Evolutionary conservation across 30 jellyfish, hydroid and myxozoan species (phyloP), one percentile per base, ranked within the genome.

Genomic region (Hydractinia echinata): DNA sequence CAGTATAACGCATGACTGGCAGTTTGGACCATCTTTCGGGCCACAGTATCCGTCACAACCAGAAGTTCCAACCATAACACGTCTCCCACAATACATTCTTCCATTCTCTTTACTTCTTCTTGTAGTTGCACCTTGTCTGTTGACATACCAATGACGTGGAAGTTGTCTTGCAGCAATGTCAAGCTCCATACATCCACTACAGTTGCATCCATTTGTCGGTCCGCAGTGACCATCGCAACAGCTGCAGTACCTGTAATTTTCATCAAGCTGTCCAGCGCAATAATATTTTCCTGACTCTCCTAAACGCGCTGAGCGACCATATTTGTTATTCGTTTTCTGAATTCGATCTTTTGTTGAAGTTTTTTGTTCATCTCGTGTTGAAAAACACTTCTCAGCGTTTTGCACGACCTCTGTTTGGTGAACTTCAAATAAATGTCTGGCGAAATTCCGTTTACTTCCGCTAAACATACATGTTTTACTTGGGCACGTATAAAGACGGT

Each of bases 161-260:
- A 90, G 76, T 54, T 72, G 67, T 7, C 90, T 82, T 54, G 81
- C 61, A 53, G 30, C 81, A 51, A 90, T 83, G 72, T 85, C 97
- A 53, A 74, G 15, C 73, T 82, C 81, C 97, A 90, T 90, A 80
- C 97, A 90, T 13, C 87, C 66, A 53, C 86, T 48, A 72, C 97
- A 90, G 67, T 90, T 90, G 83, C 97, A 90, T 61, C 97, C 97
- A 79, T 85, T 85, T 8, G 97, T 81, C 19, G 95, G 97, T 13
- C 97, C 97, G 76, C 97, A 90, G 14, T 60, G 16, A 13, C 95
- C 95, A 67, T 90, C 67, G 69, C 97, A 60, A 76, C 97, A 90
- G 51, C 66, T 54, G 82, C 97, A 90, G 44, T 30, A 30, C 10
- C 86, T 82, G 49, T 11, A 50, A 16, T 39, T 61, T 39, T 73